Conservation (phyloP, 1,140 invertebrate genomes). For the Aphelinus certus region DNA sequence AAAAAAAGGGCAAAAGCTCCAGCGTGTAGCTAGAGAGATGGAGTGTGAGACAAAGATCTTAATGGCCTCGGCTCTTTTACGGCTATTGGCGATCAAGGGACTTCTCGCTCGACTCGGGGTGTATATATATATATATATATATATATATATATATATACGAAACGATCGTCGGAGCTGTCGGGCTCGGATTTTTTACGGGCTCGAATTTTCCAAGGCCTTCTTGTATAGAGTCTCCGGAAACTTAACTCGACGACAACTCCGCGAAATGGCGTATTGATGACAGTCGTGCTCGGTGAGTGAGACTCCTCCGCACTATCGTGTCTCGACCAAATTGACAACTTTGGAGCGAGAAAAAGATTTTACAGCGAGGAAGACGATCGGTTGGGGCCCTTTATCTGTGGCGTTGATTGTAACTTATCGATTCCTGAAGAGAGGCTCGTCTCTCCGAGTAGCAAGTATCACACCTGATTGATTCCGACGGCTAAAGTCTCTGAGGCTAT, state of each 20-base stretch:
- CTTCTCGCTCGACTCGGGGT: constrained; percentile 32
- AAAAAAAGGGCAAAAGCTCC: constrained; percentile 3
- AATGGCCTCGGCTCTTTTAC: constrained; percentile 49
- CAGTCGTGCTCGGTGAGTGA: background rate
- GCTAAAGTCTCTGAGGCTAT: background rate
- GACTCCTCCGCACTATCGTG: constrained; percentile 1
- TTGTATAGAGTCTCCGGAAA: background rate
- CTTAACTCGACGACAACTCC: constrained; percentile 8
- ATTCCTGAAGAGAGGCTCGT: constrained; percentile 37
- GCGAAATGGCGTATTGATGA: constrained; percentile 29
- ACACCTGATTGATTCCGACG: constrained; percentile 20
- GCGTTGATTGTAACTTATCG: constrained; percentile 38
- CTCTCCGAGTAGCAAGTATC: background rate
- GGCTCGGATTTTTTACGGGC: constrained; percentile 45
- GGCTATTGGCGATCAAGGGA: constrained; percentile 53
- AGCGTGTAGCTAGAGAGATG: constrained; percentile 12
- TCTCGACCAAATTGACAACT: constrained; percentile 20
- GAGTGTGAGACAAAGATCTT: constrained; percentile 55
- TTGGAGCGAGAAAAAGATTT: constrained; percentile 27
- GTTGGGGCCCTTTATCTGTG: constrained; percentile 24
- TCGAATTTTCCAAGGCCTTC: constrained; percentile 33
- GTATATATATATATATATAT: constrained; percentile 28
- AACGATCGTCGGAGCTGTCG: constrained; percentile 40
- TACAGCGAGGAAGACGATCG: constrained; percentile 28
- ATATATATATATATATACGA: constrained; percentile 29